Evolutionary conservation across 2,113 vertebrate genomes (phyloP).

Genomic region (Manacus vitellinus): DNA sequence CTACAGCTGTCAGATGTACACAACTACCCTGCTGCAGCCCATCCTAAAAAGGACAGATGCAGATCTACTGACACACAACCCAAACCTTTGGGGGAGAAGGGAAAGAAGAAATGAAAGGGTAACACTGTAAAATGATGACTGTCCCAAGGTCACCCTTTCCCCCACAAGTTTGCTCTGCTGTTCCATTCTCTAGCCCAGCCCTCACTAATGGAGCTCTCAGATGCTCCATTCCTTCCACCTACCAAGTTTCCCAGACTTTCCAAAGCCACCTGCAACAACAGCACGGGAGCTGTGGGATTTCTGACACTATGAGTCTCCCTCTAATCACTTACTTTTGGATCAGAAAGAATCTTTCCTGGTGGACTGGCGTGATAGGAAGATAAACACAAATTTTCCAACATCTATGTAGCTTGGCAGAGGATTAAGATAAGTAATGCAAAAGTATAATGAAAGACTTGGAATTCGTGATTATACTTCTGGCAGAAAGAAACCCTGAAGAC

Average conservation of each 20-base stretch:
- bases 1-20: background rate
- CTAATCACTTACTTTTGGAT: slow-evolving; percentile 9
- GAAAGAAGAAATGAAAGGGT: background rate
- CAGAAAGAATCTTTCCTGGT: slow-evolving; percentile 13
- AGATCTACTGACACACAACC: background rate
- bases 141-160: background rate
- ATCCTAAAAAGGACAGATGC: background rate
- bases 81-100: background rate
- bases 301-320: background rate
- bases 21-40: rapidly evolving
- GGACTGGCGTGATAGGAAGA: background rate
- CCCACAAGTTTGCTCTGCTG: background rate
- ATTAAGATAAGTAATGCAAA: background rate
- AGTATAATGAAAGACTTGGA: background rate
- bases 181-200: background rate
- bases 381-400: slow-evolving; percentile 24
- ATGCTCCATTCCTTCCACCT: slow-evolving; percentile 30
- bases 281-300: slow-evolving; percentile 4
- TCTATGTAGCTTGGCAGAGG: slow-evolving; percentile 11
- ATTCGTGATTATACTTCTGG: slow-evolving; percentile 17
- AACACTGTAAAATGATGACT: background rate
- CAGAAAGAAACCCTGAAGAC: background rate
- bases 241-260: slow-evolving; percentile 7
- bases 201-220: background rate
- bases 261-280: slow-evolving; percentile 50